Percentiles rank a stretch among this genome's conserved stretches.
These are phyloP conservation scores for Odontesthes bonariensis DNA, from an alignment of 2,113 vertebrate species.

Conservation along the genomic window DNA sequence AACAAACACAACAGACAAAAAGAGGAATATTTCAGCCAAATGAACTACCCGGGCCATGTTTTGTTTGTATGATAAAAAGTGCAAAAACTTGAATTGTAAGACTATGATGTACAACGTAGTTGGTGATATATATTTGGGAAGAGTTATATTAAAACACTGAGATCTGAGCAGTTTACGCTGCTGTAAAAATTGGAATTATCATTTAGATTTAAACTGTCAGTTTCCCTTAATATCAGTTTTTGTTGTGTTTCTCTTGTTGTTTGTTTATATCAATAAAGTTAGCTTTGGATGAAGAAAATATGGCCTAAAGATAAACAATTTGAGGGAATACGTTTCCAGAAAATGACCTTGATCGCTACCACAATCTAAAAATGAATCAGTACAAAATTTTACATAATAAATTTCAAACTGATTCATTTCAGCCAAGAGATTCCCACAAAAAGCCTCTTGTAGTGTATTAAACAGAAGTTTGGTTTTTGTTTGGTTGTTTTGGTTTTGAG, in stretches of 20 bases:
- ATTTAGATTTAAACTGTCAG: background rate
- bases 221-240: background rate
- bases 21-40: background rate
- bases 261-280: slow-evolving; percentile 33
- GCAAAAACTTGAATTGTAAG: background rate
- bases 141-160: background rate
- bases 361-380: no score
- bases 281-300: background rate
- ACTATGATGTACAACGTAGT: background rate
- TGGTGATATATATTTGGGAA: no score
- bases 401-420: background rate
- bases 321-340: no score
- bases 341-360: no score
- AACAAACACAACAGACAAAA: background rate
- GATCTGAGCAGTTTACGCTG: background rate
- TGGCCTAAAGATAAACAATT: background rate
- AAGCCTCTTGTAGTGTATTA: background rate
- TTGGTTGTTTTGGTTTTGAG: no score
- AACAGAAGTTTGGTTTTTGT: no score
- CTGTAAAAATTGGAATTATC: background rate
- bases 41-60: background rate
- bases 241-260: slow-evolving; percentile 41
- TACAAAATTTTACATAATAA: no score
- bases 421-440: background rate
- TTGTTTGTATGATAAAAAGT: background rate